Evolutionary conservation across 2,888 invertebrate species (phyloP), one percentile per base, ranked within the genome.

Genomic region (Exephanes ischioxanthus): DNA sequence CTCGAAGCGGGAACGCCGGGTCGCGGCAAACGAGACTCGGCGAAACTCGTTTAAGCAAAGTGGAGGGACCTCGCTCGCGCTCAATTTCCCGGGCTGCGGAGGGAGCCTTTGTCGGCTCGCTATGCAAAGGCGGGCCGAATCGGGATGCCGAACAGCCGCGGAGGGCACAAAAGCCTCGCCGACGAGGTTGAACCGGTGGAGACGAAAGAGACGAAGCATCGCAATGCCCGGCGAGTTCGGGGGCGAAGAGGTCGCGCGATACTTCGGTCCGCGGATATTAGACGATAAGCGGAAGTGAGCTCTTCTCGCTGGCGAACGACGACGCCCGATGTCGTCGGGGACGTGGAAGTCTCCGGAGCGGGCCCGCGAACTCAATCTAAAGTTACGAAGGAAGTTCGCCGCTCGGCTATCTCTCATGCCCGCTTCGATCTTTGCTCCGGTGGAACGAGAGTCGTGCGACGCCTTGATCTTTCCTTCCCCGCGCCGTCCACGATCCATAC

Each of bases 341-440:
- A 48, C 66, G 37, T n/a, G 51, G 63, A 37, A 14, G 70, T 63
- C 71, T 37, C 37, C 16, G 63, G 80, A 79, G 85, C 84, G 79
- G 85, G 88, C 89, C 33, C 90, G 91, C 89, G 89, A 91, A 91
- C 91, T 91, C 91, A 91, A 92, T 92, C 91, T 91, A 92, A 92
- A 92, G 88, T 92, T 91, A 86, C 85, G 89, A 80, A 89, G 88
- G 83, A 91, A 92, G 89, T 92, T 91, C 76, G 80, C 83, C 84
- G 45, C 84, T 85, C 85, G 85, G 86, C 88, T 88, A 89, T 90
- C 89, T 90, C 89, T 90, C 91, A 88, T 89, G 88, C 87, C 83
- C 87, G 86, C 89, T 88, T 88, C 89, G 88, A 90, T 89, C 88
- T 88, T 78, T 84, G 87, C 66, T 77, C 70, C 37, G 53, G 66